Conservation (phyloP, 2,797 vertebrate genomes). For the Poeciliopsis gracilis region DNA sequence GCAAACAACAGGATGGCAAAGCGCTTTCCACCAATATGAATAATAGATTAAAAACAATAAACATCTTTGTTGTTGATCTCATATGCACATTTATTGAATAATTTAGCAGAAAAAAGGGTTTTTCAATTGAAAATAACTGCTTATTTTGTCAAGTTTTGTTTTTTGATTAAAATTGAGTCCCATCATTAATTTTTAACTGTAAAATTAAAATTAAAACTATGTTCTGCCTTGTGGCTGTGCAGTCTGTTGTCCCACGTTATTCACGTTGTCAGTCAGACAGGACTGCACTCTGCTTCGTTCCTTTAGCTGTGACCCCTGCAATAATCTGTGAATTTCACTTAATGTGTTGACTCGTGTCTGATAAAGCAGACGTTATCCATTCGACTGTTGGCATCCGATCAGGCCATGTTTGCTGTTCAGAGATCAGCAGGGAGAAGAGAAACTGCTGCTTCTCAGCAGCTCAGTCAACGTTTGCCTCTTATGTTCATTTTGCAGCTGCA, state of each 20-base stretch:
- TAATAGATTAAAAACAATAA: too few species aligned
- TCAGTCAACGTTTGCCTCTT: constrained; percentile 41
- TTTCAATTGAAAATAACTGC: not conserved
- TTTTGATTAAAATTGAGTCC: too few species aligned
- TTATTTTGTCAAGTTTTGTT: not conserved
- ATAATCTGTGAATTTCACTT: constrained; percentile 34
- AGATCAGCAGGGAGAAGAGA: constrained; percentile 34
- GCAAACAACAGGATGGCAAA: too few species aligned
- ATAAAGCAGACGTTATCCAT: constrained; percentile 47
- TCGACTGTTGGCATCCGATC: constrained; percentile 39
- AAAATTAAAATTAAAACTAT: too few species aligned
- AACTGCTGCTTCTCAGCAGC: not conserved
- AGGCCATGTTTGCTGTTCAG: constrained; percentile 59
- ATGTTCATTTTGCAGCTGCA: constrained; percentile 11
- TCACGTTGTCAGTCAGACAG: not conserved
- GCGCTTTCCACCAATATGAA: too few species aligned
- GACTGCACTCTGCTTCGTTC: not conserved
- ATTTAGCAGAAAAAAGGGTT: too few species aligned
- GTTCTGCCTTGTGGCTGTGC: not conserved
- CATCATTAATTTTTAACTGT: too few species aligned
- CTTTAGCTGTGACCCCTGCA: not conserved
- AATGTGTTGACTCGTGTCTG: constrained; percentile 53
- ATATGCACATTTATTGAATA: too few species aligned
- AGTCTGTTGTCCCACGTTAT: too few species aligned
- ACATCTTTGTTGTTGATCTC: too few species aligned